Percentiles rank a stretch among this genome's conserved stretches.
Evolutionary conservation across 1,140 invertebrate species (phyloP).

Genomic region (Temnothorax curvispinosus): DNA sequence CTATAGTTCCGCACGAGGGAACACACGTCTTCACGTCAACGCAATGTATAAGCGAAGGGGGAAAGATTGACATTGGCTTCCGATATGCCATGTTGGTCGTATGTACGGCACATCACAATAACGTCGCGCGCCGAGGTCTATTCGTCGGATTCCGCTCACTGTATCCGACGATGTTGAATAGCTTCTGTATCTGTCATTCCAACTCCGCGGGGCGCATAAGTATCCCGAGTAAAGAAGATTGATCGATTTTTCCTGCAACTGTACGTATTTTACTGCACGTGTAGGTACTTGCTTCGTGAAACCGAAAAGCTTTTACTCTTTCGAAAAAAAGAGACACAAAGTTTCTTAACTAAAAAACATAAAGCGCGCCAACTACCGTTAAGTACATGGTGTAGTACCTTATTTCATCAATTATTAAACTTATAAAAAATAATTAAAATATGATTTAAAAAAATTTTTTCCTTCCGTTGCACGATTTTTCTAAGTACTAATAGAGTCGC

Average conservation of each 20-base stretch:
- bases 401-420: background rate
- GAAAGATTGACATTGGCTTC: slow-evolving; percentile 53
- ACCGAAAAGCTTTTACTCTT: background rate
- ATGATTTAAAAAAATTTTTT: background rate
- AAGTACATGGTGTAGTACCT: background rate
- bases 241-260: slow-evolving; percentile 15
- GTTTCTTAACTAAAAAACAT: background rate
- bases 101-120: slow-evolving; percentile 39
- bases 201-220: slow-evolving; percentile 1
- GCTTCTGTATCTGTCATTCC: slow-evolving; percentile 45
- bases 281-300: background rate
- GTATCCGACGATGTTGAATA: slow-evolving; percentile 45
- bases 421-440: background rate
- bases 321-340: background rate
- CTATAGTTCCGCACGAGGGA: slow-evolving; percentile 64
- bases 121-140: slow-evolving; percentile 27
- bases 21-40: slow-evolving; percentile 69
- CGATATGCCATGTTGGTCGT: slow-evolving; percentile 34
- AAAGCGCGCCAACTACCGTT: background rate
- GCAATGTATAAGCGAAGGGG: slow-evolving; percentile 28
- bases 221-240: slow-evolving; percentile 29
- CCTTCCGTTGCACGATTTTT: background rate
- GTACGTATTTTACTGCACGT: background rate
- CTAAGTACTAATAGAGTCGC: background rate
- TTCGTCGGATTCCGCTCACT: slow-evolving; percentile 44